Percentiles rank a stretch among this genome's conserved stretches.
Evolutionary conservation across 2,888 invertebrate species (phyloP).

Genomic region (Agonopterix heracliana): DNA sequence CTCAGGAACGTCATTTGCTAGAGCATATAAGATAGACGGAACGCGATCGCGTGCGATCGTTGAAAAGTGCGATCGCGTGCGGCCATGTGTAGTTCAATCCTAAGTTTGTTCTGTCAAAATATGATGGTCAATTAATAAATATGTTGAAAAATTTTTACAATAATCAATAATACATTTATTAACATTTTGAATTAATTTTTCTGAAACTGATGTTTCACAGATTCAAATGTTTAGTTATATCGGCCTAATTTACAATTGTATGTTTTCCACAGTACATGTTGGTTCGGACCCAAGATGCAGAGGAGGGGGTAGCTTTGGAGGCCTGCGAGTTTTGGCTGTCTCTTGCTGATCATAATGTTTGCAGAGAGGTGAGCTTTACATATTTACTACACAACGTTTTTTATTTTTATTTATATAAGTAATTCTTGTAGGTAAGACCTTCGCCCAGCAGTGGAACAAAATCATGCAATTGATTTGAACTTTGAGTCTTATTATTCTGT

Average conservation of each 20-base stretch:
- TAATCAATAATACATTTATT: too few relatives aligned
- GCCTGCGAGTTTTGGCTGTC: slow-evolving; percentile 99
- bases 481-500: too few relatives aligned
- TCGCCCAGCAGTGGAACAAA: too few relatives aligned
- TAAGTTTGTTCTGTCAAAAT: background rate
- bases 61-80: too few relatives aligned
- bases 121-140: background rate
- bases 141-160: background rate
- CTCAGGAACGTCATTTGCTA: too few relatives aligned
- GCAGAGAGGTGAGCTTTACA: slow-evolving; percentile 79
- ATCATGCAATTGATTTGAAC: too few relatives aligned
- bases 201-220: background rate
- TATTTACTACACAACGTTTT: too few relatives aligned
- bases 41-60: too few relatives aligned
- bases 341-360: slow-evolving; percentile 95
- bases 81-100: too few relatives aligned
- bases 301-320: slow-evolving; percentile 97
- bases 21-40: too few relatives aligned
- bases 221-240: background rate
- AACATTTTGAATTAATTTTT: background rate
- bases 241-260: background rate
- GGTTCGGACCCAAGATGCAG: slow-evolving; percentile 93
- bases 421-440: too few relatives aligned
- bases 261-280: slow-evolving; percentile 88
- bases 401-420: too few relatives aligned